Evolutionary conservation across 2,888 invertebrate genomes (phyloP), one percentile per base, ranked within the genome.

Genomic region (Monoplex corrugatus): DNA sequence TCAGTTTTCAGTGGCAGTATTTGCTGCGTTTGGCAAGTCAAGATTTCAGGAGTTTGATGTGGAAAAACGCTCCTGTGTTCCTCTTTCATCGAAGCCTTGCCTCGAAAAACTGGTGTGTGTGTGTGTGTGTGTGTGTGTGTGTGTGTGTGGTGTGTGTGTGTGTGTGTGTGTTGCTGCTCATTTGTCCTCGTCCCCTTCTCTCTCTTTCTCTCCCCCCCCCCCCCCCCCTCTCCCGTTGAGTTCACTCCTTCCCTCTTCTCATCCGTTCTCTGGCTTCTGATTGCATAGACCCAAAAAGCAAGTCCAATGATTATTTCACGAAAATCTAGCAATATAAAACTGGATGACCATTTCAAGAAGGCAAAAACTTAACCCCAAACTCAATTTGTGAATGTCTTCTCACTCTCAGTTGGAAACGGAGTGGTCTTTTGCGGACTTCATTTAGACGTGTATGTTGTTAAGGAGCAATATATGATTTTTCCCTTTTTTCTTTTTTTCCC

Each of bases 331-430:
- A n/a, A n/a, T n/a, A n/a, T n/a, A n/a, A n/a, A n/a, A n/a, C n/a
- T n/a, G n/a, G n/a, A n/a, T n/a, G n/a, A n/a, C n/a, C n/a, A n/a
- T n/a, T n/a, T n/a, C n/a, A n/a, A n/a, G n/a, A n/a, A n/a, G n/a
- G n/a, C n/a, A n/a, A n/a, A n/a, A n/a, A n/a, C 40, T 0, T 23
- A 57, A 16, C 40, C 28, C 23, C 16, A 23, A 68, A 80, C 78
- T 80, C 78, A 40, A 80, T 80, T 80, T 80, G 43, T 28, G 5
- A 72, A 80, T 43, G 78, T 80, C 78, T 8, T 6, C 38, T 35
- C 78, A 80, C 40, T 80, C 78, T 80, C 78, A 80, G 78, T 40
- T 80, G 40, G 78, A 80, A 80, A 80, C 23, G 23, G 78, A 43
- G 43, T 40, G 13, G 40, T 40, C 19, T 8, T 80, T 80, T 43